Base-by-base conservation (phyloP, 2,888 invertebrate genomes). In the Caradrina clavipalpis region DNA sequence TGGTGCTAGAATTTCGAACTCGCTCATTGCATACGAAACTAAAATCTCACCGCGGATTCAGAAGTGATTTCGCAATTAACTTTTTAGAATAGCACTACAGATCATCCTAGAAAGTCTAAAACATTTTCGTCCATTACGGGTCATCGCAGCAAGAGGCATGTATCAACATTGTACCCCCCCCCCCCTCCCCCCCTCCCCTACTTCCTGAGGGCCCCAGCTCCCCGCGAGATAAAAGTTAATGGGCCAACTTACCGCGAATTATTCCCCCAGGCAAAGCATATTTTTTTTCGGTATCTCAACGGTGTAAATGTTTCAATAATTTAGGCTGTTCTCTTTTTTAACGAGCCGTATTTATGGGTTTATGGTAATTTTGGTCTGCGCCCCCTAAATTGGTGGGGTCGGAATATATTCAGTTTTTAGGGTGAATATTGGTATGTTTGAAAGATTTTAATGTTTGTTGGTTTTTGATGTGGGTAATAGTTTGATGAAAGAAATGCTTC, bases 151-250 rank as follows among this genome's bases (percentile, higher is more conserved):
- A 53, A 69, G 67, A 55, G 74, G 72, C 74, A 81, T 84, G 79
- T 81, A 82, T 85, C 86, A 84, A 80, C 82, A 70, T 86, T 84
- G 77, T 62, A 78, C 75, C 80, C 81, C 75, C 61, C 61, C 69
- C 67, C 78, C 59, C 75, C 80, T 80, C 75, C 61, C 61, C 69
- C 73, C 64, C 78, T 72, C 73, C 66, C 78, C 73, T 6, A 71
- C 75, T 86, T 80, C 85, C 86, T 81, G 83, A 76, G 67, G 69
- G 73, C 71, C 68, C 58, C 51, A 19, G 54, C 73, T 76, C 84
- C 85, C 86, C 86, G 81, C 81, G 84, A 94, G 94, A 94, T 94
- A 94, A 94, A 94, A 94, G 90, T 94, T 94, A 94, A 94, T 94
- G 94, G 91, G 64, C 88, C 93, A 93, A 93, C 93, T 94, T 93